phyloP scores from a whole-genome alignment of 2,113 vertebrate genomes.

The Catharus minimus region DNA sequence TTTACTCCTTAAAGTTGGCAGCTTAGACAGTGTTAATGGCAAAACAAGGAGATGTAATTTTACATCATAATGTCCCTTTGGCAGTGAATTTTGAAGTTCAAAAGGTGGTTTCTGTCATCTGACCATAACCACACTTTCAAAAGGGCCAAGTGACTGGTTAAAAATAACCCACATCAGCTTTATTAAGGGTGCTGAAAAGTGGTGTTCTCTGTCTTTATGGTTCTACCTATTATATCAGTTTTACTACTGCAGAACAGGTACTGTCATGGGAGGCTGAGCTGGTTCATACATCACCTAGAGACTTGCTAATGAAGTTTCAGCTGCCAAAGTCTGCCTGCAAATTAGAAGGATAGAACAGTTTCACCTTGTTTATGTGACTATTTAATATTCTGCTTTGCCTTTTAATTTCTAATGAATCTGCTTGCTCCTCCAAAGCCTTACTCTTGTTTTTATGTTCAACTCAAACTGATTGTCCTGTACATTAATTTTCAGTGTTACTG shows the following conservation, averaged over 20 bases:
- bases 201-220: neutral
- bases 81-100: neutral
- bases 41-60: neutral
- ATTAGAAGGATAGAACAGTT: neutral
- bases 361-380: neutral
- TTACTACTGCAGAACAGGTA: constrained; percentile 3
- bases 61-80: neutral
- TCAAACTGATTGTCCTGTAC: neutral
- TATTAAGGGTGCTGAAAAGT: neutral
- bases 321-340: neutral
- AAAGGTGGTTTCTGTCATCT: neutral
- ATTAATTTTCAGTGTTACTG: neutral
- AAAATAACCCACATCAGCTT: neutral
- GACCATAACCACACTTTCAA: neutral
- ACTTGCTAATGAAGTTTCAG: constrained; percentile 23
- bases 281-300: neutral
- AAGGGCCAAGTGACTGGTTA: neutral
- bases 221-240: neutral
- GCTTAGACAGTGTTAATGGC: neutral
- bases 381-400: constrained; percentile 22
- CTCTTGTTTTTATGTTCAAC: neutral
- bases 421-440: neutral
- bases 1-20: neutral
- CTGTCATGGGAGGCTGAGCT: neutral
- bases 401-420: constrained; percentile 17